Conservation (phyloP, 2,888 invertebrate genomes). For the Chrysopilus asiliformis region DNA sequence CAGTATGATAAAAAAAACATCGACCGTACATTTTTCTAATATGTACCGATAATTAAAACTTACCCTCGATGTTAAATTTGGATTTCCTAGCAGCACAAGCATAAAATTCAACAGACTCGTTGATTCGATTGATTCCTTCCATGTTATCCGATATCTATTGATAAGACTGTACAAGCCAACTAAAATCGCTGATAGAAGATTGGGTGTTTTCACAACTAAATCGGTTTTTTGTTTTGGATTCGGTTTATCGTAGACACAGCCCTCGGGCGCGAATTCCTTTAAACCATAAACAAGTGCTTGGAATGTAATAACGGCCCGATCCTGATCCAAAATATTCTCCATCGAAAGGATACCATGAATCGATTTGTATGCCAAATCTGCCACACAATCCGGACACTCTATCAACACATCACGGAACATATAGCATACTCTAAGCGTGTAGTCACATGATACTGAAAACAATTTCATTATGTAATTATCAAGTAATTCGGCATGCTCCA, state of each 20-base stretch:
- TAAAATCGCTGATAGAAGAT: conserved; percentile 50
- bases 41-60: no score
- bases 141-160: conserved; percentile 55
- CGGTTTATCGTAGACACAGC: conserved; percentile 1
- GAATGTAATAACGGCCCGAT: conserved; percentile 47
- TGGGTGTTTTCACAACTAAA: conserved; percentile 35
- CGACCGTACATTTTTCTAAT: no score
- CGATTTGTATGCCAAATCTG: conserved; percentile 29
- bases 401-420: conserved; percentile 39
- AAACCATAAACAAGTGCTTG: conserved; percentile 48
- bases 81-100: conserved; percentile 40
- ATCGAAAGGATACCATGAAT: conserved; percentile 31
- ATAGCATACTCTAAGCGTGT: conserved; percentile 47
- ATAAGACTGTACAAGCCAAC: conserved; percentile 51
- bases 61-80: conserved; percentile 41
- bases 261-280: conserved; percentile 38
- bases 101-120: conserved; percentile 46
- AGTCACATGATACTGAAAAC: conserved; percentile 47
- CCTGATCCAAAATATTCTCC: conserved; percentile 43
- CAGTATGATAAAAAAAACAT: no score
- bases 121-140: conserved; percentile 67
- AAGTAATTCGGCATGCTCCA: conserved; percentile 36
- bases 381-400: conserved; percentile 17
- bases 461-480: conserved; percentile 46
- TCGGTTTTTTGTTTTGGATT: conserved; percentile 22